Percentiles rank a stretch among this genome's conserved stretches.
phyloP scores from a whole-genome alignment of 2,797 vertebrate species.

The Lutjanus argentimaculatus region DNA sequence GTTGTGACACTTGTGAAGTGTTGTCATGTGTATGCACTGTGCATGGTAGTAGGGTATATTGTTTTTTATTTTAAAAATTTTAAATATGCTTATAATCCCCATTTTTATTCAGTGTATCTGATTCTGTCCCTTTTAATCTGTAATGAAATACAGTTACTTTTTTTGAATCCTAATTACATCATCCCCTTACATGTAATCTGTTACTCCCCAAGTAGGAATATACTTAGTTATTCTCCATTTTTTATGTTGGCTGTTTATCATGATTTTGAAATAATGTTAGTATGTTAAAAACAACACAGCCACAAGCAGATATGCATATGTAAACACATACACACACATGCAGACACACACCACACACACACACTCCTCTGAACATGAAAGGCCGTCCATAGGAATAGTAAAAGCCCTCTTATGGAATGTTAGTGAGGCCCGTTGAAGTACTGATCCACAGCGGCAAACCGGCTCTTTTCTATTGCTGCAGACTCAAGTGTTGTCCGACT shows the following conservation, averaged over 20 bases:
- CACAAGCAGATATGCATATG: constrained; percentile 32
- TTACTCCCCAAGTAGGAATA: too few relatives aligned
- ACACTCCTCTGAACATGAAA: constrained; percentile 77
- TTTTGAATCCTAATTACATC: too few relatives aligned
- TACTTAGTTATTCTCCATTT: too few relatives aligned
- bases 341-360: constrained; percentile 24
- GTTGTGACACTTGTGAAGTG: too few relatives aligned
- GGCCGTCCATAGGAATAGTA: constrained; percentile 70
- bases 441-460: constrained; percentile 75
- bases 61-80: too few relatives aligned
- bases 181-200: too few relatives aligned
- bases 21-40: too few relatives aligned
- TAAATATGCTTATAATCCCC: too few relatives aligned
- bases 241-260: constrained; percentile 8
- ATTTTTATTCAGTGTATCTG: too few relatives aligned
- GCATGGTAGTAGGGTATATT: too few relatives aligned
- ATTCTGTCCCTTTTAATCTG: too few relatives aligned
- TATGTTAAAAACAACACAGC: constrained; percentile 45
- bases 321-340: constrained; percentile 21
- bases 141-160: too few relatives aligned
- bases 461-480: constrained; percentile 77
- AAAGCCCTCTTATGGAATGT: constrained; percentile 84
- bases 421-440: constrained; percentile 76
- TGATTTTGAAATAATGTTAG: constrained; percentile 51
- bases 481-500: constrained; percentile 83